phyloP scores from a whole-genome alignment of 2,113 vertebrate species.

The Sylvia atricapilla region DNA sequence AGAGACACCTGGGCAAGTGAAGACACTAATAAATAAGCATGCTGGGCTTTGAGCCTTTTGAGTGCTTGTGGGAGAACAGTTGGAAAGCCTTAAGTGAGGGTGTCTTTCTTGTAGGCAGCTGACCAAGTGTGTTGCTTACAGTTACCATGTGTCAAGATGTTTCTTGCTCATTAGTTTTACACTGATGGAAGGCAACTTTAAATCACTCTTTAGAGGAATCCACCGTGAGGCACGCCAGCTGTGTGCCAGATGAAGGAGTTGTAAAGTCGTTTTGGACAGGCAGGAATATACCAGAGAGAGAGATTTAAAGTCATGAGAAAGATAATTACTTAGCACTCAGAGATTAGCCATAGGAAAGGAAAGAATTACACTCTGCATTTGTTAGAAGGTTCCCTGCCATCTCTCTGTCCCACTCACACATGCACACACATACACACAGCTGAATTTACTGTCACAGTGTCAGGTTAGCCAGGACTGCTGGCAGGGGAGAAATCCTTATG shows the following conservation, averaged over 20 bases:
- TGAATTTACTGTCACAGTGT: conserved; percentile 40
- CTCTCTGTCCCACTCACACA: not conserved
- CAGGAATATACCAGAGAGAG: conserved; percentile 64
- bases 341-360: conserved; percentile 47
- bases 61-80: conserved; percentile 38
- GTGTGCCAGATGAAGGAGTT: conserved; percentile 70
- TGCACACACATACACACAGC: conserved; percentile 8
- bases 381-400: not conserved
- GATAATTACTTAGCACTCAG: conserved; percentile 68
- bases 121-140: conserved; percentile 63
- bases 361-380: conserved; percentile 38
- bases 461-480: not conserved
- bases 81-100: conserved; percentile 52
- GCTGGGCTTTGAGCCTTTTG: not conserved
- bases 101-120: conserved; percentile 32
- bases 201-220: conserved; percentile 70
- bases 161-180: conserved; percentile 70
- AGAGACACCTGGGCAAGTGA: conserved; percentile 53
- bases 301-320: conserved; percentile 70
- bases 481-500: not conserved
- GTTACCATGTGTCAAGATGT: conserved; percentile 62
- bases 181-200: conserved; percentile 71
- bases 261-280: conserved; percentile 64
- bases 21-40: conserved; percentile 47
- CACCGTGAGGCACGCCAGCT: conserved; percentile 64